Evolutionary conservation across 2,888 invertebrate species (phyloP).

Genomic region (Drosophila flavopinicola): DNA sequence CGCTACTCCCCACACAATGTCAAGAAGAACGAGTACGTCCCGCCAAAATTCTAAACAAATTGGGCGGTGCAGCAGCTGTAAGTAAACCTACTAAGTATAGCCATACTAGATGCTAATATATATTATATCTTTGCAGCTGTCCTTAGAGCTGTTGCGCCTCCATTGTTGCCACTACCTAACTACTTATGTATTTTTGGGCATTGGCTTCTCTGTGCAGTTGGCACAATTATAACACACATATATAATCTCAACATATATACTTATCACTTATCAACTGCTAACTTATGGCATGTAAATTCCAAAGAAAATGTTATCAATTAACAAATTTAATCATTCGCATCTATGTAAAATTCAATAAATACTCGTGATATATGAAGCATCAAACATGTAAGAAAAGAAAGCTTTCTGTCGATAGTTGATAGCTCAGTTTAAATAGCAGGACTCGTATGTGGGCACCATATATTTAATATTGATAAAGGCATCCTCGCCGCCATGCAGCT

Average conservation of each 20-base stretch:
- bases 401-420: slow-evolving; percentile 2
- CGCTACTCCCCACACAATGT: slow-evolving; percentile 95
- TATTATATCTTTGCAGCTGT: slow-evolving; percentile 12
- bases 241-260: slow-evolving; percentile 25
- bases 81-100: slow-evolving; percentile 7
- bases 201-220: slow-evolving; percentile 26
- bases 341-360: slow-evolving; percentile 76
- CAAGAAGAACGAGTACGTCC: slow-evolving; percentile 87
- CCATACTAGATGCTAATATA: not conserved
- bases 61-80: slow-evolving; percentile 40
- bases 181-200: slow-evolving; percentile 25
- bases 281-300: slow-evolving; percentile 17
- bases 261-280: slow-evolving; percentile 14
- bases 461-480: slow-evolving; percentile 99
- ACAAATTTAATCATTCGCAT: slow-evolving; percentile 57
- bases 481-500: slow-evolving; percentile 96
- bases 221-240: slow-evolving; percentile 28
- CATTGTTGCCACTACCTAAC: slow-evolving; percentile 20
- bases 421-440: slow-evolving; percentile 90
- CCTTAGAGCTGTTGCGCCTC: slow-evolving; percentile 38
- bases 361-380: slow-evolving; percentile 61
- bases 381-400: slow-evolving; percentile 35
- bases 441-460: slow-evolving; percentile 98
- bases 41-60: slow-evolving; percentile 52
- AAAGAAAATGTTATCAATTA: slow-evolving; percentile 15